Evolutionary conservation across 2,797 vertebrate species (phyloP).

Genomic region (Lepus townsendii): DNA sequence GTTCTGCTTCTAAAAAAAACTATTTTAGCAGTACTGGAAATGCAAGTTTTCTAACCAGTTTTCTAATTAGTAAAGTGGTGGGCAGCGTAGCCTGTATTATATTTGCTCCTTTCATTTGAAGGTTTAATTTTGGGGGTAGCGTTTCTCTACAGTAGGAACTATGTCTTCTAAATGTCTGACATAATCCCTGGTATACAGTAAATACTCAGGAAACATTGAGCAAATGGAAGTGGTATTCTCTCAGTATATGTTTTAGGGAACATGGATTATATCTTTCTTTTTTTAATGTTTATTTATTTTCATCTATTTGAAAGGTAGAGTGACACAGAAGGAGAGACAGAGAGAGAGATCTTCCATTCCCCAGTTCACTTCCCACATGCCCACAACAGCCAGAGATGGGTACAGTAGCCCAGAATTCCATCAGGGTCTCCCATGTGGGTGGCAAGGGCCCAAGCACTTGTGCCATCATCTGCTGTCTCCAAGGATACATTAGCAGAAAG

Average conservation of each 20-base stretch:
- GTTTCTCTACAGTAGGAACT: conserved; percentile 8
- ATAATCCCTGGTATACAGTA: not conserved
- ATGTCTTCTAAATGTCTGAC: not conserved
- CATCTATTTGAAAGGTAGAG: too few species aligned
- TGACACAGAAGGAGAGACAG: too few species aligned
- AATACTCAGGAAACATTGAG: not conserved
- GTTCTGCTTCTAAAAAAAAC: conserved; percentile 38
- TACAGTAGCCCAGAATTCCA: too few species aligned
- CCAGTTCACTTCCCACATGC: too few species aligned
- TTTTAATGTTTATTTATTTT: not conserved
- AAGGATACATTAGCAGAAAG: too few species aligned
- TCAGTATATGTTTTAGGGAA: conserved; percentile 16
- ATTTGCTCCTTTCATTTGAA: conserved; percentile 43
- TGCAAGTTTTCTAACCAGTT: conserved; percentile 28
- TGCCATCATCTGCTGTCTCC: too few species aligned
- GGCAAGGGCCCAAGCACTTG: too few species aligned
- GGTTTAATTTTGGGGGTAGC: not conserved
- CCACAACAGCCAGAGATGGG: too few species aligned
- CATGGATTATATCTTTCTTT: conserved; percentile 41
- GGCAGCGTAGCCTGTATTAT: not conserved
- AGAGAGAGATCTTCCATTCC: too few species aligned
- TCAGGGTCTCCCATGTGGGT: too few species aligned
- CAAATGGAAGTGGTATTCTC: not conserved
- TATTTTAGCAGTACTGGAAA: conserved; percentile 55
- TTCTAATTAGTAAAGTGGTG: not conserved